These are phyloP conservation scores for Osmerus eperlanus DNA, from an alignment of 2,113 vertebrate genomes.

Conservation along the genomic window DNA sequence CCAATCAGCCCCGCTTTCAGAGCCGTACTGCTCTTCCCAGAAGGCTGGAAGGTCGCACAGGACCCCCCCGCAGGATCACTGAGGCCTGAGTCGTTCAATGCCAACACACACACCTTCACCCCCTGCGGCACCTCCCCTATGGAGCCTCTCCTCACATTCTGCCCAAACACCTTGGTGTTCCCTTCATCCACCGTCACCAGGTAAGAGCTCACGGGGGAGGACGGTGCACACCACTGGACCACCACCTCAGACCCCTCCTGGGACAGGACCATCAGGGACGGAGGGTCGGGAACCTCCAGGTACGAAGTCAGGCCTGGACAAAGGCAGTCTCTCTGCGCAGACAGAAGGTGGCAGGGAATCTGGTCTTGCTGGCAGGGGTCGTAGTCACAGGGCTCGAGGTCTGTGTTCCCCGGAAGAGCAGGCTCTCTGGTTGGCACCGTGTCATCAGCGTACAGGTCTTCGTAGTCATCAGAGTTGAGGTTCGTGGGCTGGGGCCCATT, in stretches of 20 bases:
- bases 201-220: conserved; percentile 56
- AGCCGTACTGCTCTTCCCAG: conserved; percentile 15
- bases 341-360: conserved; percentile 37
- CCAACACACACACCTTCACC: conserved; percentile 60
- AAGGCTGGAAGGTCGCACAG: conserved; percentile 51
- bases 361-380: conserved; percentile 58
- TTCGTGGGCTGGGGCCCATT: rapidly evolving
- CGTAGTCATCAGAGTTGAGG: conserved; percentile 9
- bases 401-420: rapidly evolving
- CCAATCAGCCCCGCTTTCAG: conserved; percentile 64
- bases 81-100: conserved; percentile 50
- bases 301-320: conserved; percentile 56
- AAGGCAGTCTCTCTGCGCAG: conserved; percentile 30
- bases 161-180: neutral
- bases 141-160: conserved; percentile 19
- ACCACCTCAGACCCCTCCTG: conserved; percentile 48
- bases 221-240: conserved; percentile 67
- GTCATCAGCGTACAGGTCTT: neutral
- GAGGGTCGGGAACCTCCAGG: conserved; percentile 29
- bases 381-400: conserved; percentile 41
- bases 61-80: conserved; percentile 18
- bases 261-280: conserved; percentile 30
- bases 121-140: conserved; percentile 31
- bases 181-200: conserved; percentile 42
- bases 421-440: rapidly evolving